Base-by-base conservation (phyloP, 2,888 invertebrate species). In the Liopterus haemorrhoidalis region DNA sequence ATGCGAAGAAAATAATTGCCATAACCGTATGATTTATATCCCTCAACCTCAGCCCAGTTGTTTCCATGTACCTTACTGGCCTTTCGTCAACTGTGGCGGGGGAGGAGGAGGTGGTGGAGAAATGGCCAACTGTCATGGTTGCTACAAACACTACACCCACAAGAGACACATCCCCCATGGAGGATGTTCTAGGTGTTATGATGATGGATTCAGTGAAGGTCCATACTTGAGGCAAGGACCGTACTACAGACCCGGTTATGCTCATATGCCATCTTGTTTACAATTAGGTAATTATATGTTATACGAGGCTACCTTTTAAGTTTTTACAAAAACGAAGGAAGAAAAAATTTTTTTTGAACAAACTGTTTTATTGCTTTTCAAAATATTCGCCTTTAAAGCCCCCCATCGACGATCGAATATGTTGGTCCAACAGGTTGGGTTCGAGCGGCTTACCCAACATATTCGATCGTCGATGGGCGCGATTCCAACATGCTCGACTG, bases 21-120 rank as follows among this genome's bases (percentile, higher is more conserved):
- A 57, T 21, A 57, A 59, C 30, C 62, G 60, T 48, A 53, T 55
- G 4, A 47, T 63, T 3, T 67, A 66, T 48, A 59, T 66, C 16
- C 62, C 62, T 2, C 61, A 62, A 50, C 67, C 67, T 1, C 64
- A 64, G 51, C 66, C 67, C 1, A 55, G 57, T 33, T 69, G 69
- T 46, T 46, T 51, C 5, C 65, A 65, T 44, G 60, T 60, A 30
- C 56, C 60, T 1, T 42, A 41, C 8, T 69, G 67, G 68, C 69
- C 69, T 2, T 69, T 66, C 41, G 64, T 68, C 1, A 43, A 54
- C 2, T 66, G 66, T 50, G 59, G 57, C 9, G n/a, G n/a, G n/a
- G n/a, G n/a, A 15, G 49, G 46, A 9, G 33, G 16, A 16, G 46
- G 49, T 14, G 36, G 36, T 14, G 46, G 44, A 14, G 25, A 36